Base-by-base conservation (phyloP, 2,797 vertebrate genomes). In the Capromys pilorides region DNA sequence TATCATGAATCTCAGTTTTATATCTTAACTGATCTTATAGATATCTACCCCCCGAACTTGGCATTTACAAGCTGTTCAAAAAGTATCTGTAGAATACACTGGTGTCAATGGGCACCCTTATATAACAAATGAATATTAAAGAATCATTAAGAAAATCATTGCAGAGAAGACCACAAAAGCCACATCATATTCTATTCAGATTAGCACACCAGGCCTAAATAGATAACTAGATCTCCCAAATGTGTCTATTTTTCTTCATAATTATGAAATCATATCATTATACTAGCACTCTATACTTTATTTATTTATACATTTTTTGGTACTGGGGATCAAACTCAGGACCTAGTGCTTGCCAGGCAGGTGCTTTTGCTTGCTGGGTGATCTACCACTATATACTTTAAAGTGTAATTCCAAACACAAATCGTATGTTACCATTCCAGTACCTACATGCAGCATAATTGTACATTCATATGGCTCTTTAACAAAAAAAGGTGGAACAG, bases 61-160 rank as follows among this genome's bases (percentile, higher is more conserved):
- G 26, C 5, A 84, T 82, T 91, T 92, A 61, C 5, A 90, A 80
- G 33, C 2, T 66, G 6, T 16, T 84, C n/a, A 93, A 84, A 45
- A 94, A 92, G 41, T 86, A 91, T 54, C 82, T 96, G 31, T 45
- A 84, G 31, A 59, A 61, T 64, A 1, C 3, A 77, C 3, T 86
- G 90, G 36, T 69, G 94, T 81, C 71, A 45, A 71, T 66, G 22
- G 12, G 24, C 39, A 80, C 8, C 21, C 66, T 16, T 66, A 2
- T 85, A 61, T 73, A 54, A 91, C 49, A 96, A 81, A 94, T 75
- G n/a, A 93, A 69, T 90, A 59, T 64, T 91, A 91, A 78, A 11
- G 11, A 90, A 51, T 88, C 31, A 78, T 77, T 54, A 88, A 45
- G 39, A 86, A 92, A 67, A 87, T 49, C 45, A 22, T 73, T 39